Base-by-base conservation (phyloP, 1,140 invertebrate species). In the Calephelis virginiensis region DNA sequence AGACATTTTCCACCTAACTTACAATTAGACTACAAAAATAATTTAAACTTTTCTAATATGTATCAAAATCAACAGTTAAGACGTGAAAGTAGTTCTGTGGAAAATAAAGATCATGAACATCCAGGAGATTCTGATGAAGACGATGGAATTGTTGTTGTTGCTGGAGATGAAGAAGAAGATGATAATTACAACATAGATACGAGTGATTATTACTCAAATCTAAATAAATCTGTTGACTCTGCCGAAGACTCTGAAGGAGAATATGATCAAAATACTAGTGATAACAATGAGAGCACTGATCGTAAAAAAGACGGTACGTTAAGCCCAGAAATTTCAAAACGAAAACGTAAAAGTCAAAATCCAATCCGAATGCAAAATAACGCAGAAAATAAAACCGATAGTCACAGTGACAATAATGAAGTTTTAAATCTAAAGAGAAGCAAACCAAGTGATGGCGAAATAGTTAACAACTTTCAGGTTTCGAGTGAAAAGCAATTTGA, bases 321-420 rank as follows among this genome's bases (percentile, higher is more conserved):
- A 89, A 86, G 83, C 82, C 74, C 93, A 77, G 70, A 93, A 91
- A 70, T 83, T 17, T 78, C 82, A 81, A 95, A 95, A 64, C 91
- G 97, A 60, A 98, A 98, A 90, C 92, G 98, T 61, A 99, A 99
- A 90, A 98, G 95, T 76, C 95, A 97, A 76, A 98, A 98, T 85
- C 98, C 97, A 0, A 97, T 96, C 0, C 93, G 97, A 66, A 97
- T 88, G 48, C 81, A 85, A 64, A 85, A 82, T 73, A 80, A 43
- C 12, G 49, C 63, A 37, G 68, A 74, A 59, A 61, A 71, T 62
- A 64, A 76, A 71, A 77, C 64, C 43, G 68, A 76, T 38, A 69
- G 78, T 14, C 63, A 73, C 37, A 71, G 62, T n/a, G 74, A 82
- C 6, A 74, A 81, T 53, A 77, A 85, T 64, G 75, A 78, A 67